Percentiles rank a stretch among this genome's conserved stretches.
phyloP scores from a whole-genome alignment of 2,797 vertebrate species.

The Molothrus aeneus region DNA sequence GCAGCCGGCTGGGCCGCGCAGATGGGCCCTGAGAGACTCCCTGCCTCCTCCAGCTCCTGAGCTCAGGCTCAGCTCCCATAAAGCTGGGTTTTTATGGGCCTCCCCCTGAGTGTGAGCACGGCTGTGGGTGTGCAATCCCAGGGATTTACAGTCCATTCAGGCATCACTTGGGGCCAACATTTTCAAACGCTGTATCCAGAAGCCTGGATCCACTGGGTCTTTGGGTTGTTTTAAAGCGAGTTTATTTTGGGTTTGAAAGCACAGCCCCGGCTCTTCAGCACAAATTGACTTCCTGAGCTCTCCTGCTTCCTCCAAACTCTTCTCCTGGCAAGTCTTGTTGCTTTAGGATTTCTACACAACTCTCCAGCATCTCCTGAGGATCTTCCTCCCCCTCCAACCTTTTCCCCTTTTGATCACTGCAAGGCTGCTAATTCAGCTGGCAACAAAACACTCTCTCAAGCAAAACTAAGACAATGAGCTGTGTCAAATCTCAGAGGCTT shows the following conservation, averaged over 20 bases:
- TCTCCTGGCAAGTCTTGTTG: neutral
- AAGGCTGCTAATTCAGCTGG: neutral
- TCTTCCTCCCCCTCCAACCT: neutral
- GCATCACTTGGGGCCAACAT: neutral
- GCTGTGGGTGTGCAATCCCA: neutral
- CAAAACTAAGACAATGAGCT: neutral
- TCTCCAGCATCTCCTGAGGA: neutral
- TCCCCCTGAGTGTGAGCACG: neutral
- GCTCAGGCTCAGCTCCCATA: neutral
- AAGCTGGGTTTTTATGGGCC: neutral
- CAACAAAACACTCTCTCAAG: neutral
- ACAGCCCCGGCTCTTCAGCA: neutral
- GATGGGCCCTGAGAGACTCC: neutral
- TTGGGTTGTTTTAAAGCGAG: neutral
- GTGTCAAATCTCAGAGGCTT: neutral
- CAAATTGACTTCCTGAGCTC: neutral
- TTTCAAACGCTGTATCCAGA: constrained; percentile 4
- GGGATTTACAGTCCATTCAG: neutral
- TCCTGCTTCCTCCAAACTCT: neutral
- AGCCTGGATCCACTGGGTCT: neutral
- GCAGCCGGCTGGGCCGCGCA: neutral
- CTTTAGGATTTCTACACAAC: neutral
- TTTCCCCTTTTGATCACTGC: neutral
- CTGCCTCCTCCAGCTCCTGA: constrained; percentile 1
- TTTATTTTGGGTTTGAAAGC: constrained; percentile 35